A percentile compares a stretch with the other conserved stretches of the same genome.
Evolutionary conservation across 2,113 vertebrate genomes (phyloP).

Genomic region (Puma concolor): DNA sequence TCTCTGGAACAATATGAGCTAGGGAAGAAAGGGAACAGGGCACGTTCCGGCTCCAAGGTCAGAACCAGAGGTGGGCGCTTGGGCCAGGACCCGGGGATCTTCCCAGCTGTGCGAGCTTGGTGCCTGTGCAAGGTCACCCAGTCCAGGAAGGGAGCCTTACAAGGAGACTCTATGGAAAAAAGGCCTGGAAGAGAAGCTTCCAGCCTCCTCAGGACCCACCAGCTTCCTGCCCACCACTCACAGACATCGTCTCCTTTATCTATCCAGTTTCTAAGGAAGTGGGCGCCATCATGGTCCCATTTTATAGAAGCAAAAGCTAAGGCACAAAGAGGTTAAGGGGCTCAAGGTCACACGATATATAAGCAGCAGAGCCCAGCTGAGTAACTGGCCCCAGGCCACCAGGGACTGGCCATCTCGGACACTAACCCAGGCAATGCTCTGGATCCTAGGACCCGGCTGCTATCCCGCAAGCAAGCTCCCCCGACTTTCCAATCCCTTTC

Average conservation of each 20-base stretch:
- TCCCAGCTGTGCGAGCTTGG: background rate
- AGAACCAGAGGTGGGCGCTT: background rate
- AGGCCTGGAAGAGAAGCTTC: background rate
- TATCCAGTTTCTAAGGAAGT: background rate
- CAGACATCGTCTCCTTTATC: background rate
- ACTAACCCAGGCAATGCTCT: background rate
- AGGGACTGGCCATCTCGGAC: background rate
- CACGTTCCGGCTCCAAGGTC: background rate
- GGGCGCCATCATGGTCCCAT: background rate
- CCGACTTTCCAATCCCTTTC: background rate
- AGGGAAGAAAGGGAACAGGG: accelerated
- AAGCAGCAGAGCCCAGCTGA: background rate
- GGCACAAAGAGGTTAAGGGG: no score
- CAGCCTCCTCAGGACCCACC: no score
- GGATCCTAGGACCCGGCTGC: background rate
- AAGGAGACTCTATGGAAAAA: background rate
- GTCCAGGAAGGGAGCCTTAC: background rate
- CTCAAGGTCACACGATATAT: background rate
- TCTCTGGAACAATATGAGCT: background rate
- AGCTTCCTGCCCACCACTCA: background rate
- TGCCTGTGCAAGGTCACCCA: no score
- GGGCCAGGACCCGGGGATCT: background rate
- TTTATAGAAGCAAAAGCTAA: background rate
- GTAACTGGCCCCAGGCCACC: background rate
- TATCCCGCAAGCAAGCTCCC: background rate